Evolutionary conservation across 2,797 vertebrate species (phyloP).

Genomic region (Rhinogobio ventralis): DNA sequence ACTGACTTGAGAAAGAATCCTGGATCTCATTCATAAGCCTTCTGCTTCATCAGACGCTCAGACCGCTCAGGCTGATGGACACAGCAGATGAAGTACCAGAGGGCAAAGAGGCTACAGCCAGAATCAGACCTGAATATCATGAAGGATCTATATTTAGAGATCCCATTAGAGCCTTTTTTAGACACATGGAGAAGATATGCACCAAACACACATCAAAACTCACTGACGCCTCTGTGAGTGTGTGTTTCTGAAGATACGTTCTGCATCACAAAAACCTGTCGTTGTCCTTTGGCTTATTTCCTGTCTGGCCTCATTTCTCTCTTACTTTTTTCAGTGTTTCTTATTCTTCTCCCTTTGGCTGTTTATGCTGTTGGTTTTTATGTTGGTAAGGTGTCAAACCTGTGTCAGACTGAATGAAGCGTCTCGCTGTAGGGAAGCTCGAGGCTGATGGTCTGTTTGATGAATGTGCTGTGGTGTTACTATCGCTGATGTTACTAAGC

Average conservation of each 20-base stretch:
- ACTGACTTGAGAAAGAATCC: slow-evolving; percentile 14
- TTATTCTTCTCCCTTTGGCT: slow-evolving; percentile 24
- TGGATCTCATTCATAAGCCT: neutral
- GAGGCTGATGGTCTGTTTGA: slow-evolving; percentile 17
- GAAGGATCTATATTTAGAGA: slow-evolving; percentile 52
- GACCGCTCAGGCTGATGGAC: slow-evolving; percentile 33
- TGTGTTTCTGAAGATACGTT: neutral
- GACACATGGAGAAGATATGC: slow-evolving; percentile 13
- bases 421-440: slow-evolving; percentile 22
- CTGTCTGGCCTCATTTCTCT: neutral
- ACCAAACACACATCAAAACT: slow-evolving; percentile 21
- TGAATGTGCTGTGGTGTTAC: slow-evolving; percentile 32
- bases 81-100: slow-evolving; percentile 52
- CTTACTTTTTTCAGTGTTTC: neutral
- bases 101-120: slow-evolving; percentile 40
- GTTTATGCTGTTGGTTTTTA: slow-evolving; percentile 29
- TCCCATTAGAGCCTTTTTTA: slow-evolving; percentile 29
- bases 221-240: neutral
- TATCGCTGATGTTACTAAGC: slow-evolving; percentile 24
- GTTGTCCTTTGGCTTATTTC: slow-evolving; percentile 10
- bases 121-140: slow-evolving; percentile 46
- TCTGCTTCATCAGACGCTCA: slow-evolving; percentile 22
- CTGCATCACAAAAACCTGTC: slow-evolving; percentile 26
- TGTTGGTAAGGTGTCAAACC: slow-evolving; percentile 38
- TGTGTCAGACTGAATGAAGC: slow-evolving; percentile 30